Evolutionary conservation across 2,113 vertebrate genomes (phyloP).

Genomic region (Micronycteris hirsuta): DNA sequence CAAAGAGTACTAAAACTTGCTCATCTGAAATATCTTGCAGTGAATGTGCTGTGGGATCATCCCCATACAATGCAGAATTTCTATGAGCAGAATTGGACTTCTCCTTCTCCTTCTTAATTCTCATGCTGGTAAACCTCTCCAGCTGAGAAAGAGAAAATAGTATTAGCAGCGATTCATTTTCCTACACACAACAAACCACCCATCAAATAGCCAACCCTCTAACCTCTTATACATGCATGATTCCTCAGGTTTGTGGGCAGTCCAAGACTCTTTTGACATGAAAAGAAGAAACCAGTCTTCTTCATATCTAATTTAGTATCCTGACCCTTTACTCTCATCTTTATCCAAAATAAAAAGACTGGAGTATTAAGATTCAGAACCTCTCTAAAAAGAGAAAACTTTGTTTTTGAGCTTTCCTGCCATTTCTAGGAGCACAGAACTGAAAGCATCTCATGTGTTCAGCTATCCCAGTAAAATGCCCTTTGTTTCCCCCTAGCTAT

Average conservation of each 20-base stretch:
- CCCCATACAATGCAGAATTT: constrained; percentile 85
- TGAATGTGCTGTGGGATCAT: constrained; percentile 78
- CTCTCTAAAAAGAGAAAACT: constrained; percentile 15
- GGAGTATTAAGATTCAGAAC: neutral
- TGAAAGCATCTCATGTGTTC: neutral
- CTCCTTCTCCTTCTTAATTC: constrained; percentile 93
- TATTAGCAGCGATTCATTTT: constrained; percentile 28
- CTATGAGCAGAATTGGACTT: constrained; percentile 81
- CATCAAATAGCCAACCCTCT: neutral
- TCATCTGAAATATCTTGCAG: constrained; percentile 85
- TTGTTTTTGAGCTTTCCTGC: neutral
- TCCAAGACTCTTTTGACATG: neutral
- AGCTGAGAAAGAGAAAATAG: constrained; percentile 81
- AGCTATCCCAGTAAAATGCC: neutral
- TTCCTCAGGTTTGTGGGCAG: neutral
- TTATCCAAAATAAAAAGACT: neutral
- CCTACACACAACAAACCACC: constrained; percentile 2
- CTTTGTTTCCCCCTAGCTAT: neutral
- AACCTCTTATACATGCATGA: neutral
- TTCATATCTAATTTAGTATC: neutral
- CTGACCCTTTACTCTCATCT: neutral
- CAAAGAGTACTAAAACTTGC: constrained; percentile 89
- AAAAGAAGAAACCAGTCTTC: constrained; percentile 37
- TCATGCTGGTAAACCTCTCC: constrained; percentile 94
- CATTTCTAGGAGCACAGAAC: neutral